phyloP scores from a whole-genome alignment of 2,113 vertebrate species.

The Prunella fulvescens region DNA sequence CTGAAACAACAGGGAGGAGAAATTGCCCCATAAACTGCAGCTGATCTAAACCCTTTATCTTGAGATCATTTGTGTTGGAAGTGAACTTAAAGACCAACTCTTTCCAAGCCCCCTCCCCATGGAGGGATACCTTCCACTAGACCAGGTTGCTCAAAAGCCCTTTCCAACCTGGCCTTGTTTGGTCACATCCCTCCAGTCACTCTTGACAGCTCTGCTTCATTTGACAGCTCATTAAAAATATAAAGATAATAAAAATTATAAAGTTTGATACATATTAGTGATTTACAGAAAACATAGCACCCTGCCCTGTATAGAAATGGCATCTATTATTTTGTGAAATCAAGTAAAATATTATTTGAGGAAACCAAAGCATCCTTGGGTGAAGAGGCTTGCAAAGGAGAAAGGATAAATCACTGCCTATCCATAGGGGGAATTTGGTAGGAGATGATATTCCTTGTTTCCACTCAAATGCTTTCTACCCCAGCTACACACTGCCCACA shows the following conservation, averaged over 20 bases:
- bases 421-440: background rate
- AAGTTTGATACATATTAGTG: background rate
- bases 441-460: background rate
- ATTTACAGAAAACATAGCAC: background rate
- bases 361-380: background rate
- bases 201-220: background rate
- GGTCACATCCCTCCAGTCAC: too few species aligned
- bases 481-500: background rate
- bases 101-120: background rate
- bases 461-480: background rate
- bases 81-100: background rate
- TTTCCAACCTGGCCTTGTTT: background rate
- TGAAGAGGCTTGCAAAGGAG: background rate
- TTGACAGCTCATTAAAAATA: background rate
- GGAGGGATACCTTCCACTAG: background rate
- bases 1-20: rapidly evolving
- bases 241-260: background rate
- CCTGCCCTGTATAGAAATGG: background rate
- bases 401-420: background rate
- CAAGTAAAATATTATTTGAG: background rate
- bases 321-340: background rate
- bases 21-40: background rate
- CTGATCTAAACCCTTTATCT: background rate
- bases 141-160: background rate
- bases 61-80: background rate